These are phyloP conservation scores for Carpatolechia fugitivella DNA, from an alignment of 2,888 invertebrate genomes.

Conservation along the genomic window DNA sequence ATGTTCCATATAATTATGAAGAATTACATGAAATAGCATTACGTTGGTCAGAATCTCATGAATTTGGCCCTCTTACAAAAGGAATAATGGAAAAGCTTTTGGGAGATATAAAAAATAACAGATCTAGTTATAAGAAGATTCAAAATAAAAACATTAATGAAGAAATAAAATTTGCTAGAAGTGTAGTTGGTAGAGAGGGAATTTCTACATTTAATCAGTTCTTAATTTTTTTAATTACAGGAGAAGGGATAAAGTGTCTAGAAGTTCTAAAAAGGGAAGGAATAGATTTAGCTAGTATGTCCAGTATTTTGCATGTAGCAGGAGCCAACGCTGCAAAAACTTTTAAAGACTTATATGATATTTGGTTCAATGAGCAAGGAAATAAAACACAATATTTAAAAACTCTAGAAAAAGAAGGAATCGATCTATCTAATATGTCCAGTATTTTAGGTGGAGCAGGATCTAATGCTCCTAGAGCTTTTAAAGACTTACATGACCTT, in stretches of 20 bases:
- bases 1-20: slow-evolving; percentile 31
- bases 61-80: slow-evolving; percentile 28
- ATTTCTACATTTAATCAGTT: slow-evolving; percentile 41
- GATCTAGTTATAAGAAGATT: slow-evolving; percentile 25
- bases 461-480: slow-evolving; percentile 27
- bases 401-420: slow-evolving; percentile 23
- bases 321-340: slow-evolving; percentile 28
- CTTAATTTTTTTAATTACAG: slow-evolving; percentile 40
- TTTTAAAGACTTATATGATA: slow-evolving; percentile 35
- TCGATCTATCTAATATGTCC: slow-evolving; percentile 27
- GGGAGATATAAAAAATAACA: slow-evolving; percentile 30
- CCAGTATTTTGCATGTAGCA: slow-evolving; percentile 34
- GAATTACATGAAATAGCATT: slow-evolving; percentile 35
- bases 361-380: slow-evolving; percentile 31
- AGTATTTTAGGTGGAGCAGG: slow-evolving; percentile 35
- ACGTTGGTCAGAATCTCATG: slow-evolving; percentile 37
- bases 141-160: slow-evolving; percentile 24
- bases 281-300: slow-evolving; percentile 25
- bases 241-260: slow-evolving; percentile 29
- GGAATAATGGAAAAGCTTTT: slow-evolving; percentile 28
- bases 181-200: slow-evolving; percentile 39
- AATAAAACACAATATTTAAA: slow-evolving; percentile 22
- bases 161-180: slow-evolving; percentile 40
- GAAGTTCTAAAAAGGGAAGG: slow-evolving; percentile 23
- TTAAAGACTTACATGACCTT: slow-evolving; percentile 35